Evolutionary conservation across 2,888 invertebrate genomes (phyloP).

Genomic region (Erynnis tages): DNA sequence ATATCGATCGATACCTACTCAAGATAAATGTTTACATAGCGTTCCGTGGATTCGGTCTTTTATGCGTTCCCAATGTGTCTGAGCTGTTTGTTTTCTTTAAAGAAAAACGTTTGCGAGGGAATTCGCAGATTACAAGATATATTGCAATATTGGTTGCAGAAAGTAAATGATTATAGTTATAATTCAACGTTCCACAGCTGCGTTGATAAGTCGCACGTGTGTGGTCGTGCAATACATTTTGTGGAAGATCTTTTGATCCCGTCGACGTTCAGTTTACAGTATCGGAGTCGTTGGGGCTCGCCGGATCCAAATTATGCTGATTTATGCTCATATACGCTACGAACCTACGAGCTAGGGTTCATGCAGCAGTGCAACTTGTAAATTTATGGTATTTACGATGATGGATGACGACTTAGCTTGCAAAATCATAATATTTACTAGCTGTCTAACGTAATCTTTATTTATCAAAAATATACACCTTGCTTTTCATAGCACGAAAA

Average conservation of each 20-base stretch:
- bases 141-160: conserved; percentile 44
- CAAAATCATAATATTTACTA: conserved; percentile 20
- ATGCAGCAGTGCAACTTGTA: conserved; percentile 21
- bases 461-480: no score
- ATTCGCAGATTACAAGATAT: conserved; percentile 44
- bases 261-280: conserved; percentile 40
- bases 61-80: conserved; percentile 31
- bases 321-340: conserved; percentile 38
- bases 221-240: conserved; percentile 39
- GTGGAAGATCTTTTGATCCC: conserved; percentile 52
- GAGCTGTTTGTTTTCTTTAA: conserved; percentile 31
- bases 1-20: conserved; percentile 17
- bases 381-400: conserved; percentile 14
- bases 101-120: conserved; percentile 34
- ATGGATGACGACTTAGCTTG: conserved; percentile 14
- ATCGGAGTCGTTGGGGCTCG: conserved; percentile 24
- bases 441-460: neutral
- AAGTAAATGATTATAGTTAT: conserved; percentile 50
- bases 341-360: conserved; percentile 27
- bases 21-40: conserved; percentile 20
- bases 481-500: neutral
- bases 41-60: conserved; percentile 16
- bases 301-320: conserved; percentile 35
- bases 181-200: conserved; percentile 44
- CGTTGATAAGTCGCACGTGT: conserved; percentile 47